phyloP scores from a whole-genome alignment of 2,797 vertebrate genomes.

The Sitta carolinensis region DNA sequence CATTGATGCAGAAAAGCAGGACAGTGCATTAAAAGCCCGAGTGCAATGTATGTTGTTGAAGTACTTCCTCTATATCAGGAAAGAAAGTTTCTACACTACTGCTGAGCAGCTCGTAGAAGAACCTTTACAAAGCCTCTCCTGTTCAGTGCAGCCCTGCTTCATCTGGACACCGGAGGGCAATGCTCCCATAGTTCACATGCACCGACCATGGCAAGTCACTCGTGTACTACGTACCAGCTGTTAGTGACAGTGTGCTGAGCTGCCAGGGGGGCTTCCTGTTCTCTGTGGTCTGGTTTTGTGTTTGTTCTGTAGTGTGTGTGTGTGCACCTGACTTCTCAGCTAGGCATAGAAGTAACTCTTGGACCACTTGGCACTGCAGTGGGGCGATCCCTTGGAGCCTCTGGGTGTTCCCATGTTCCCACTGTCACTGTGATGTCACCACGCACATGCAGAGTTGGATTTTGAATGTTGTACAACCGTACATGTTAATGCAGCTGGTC shows the following conservation, averaged over 20 bases:
- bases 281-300: constrained; percentile 4
- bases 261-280: not conserved
- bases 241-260: not conserved
- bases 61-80: constrained; percentile 10
- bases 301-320: not conserved
- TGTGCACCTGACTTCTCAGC: not conserved
- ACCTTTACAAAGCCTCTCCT: not conserved
- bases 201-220: not conserved
- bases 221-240: not conserved
- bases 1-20: constrained; percentile 4
- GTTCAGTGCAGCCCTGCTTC: not conserved
- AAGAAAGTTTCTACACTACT: constrained; percentile 18
- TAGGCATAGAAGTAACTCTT: not conserved
- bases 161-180: not conserved
- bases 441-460: constrained; percentile 51
- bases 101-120: constrained; percentile 17
- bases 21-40: constrained; percentile 16
- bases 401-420: not conserved
- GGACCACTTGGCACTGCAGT: not conserved
- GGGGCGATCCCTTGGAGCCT: not conserved
- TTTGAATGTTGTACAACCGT: constrained; percentile 49
- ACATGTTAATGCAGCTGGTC: constrained; percentile 52
- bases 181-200: not conserved
- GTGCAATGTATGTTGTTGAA: constrained; percentile 32
- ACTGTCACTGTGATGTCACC: constrained; percentile 33